Conservation (phyloP, 2,797 vertebrate species). For the Coilia nasus region DNA sequence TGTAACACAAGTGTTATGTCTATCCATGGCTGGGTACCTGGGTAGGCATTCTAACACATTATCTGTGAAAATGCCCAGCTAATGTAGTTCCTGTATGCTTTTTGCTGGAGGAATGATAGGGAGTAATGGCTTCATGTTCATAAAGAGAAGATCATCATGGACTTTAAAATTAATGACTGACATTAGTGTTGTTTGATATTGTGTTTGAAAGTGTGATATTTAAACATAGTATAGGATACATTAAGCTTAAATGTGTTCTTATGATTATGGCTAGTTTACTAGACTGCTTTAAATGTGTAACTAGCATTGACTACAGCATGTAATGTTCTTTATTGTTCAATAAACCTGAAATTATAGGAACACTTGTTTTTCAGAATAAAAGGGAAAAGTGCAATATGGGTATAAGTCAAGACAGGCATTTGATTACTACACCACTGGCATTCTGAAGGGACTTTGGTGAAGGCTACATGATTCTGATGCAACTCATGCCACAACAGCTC, state of each 20-base stretch:
- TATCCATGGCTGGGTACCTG: not conserved
- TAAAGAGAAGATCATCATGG: not conserved
- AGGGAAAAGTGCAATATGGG: not conserved
- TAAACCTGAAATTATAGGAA: not conserved
- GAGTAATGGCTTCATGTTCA: not conserved
- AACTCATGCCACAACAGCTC: not conserved
- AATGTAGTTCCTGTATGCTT: not conserved
- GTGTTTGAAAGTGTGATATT: too few species aligned
- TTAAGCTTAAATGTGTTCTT: not conserved
- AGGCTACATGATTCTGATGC: not conserved
- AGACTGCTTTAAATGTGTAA: not conserved
- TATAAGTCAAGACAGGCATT: not conserved
- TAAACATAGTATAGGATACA: too few species aligned
- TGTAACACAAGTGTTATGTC: not conserved
- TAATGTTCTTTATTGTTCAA: not conserved
- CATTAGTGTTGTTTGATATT: not conserved
- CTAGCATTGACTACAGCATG: not conserved
- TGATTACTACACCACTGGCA: not conserved
- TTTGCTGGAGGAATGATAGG: not conserved
- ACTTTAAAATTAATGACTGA: not conserved
- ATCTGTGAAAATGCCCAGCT: not conserved
- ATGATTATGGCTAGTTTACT: not conserved
- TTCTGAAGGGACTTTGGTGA: not conserved
- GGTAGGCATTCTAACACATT: not conserved
- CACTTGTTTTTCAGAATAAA: not conserved